Evolutionary conservation across 53 echinoderm and acorn worm species (phyloP).

Genomic region (Luidia sarsii): DNA sequence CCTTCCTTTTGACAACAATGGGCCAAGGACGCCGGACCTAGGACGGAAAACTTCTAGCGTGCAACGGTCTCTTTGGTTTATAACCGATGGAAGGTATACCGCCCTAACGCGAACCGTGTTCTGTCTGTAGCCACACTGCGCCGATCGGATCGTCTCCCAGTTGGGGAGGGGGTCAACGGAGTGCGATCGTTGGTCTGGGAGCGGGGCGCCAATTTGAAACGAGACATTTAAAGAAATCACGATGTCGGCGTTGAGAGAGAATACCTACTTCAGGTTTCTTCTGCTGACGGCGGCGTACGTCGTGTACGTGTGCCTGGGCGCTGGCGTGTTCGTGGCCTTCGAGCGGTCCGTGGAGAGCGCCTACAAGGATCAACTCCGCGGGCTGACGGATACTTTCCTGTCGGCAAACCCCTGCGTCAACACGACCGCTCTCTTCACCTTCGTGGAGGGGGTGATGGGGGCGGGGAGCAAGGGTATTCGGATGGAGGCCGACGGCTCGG

Average conservation of each 20-base stretch:
- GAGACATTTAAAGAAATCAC: too few species aligned
- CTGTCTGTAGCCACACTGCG: too few species aligned
- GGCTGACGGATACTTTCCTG: slow-evolving; percentile 17
- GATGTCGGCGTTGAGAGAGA: slow-evolving; percentile 46
- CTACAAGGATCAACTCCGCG: background rate
- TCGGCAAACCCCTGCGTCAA: slow-evolving; percentile 44
- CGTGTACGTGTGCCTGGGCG: slow-evolving; percentile 61
- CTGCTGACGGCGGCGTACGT: slow-evolving; percentile 39
- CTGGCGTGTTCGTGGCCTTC: slow-evolving; percentile 57
- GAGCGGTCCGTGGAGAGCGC: slow-evolving; percentile 38
- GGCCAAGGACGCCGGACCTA: too few species aligned
- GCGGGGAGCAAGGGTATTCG: slow-evolving; percentile 50
- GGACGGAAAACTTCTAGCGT: too few species aligned
- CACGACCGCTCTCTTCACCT: slow-evolving; percentile 5
- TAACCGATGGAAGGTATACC: too few species aligned
- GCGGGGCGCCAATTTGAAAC: too few species aligned
- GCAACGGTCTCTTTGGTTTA: too few species aligned
- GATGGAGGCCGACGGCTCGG: slow-evolving; percentile 26
- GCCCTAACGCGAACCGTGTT: too few species aligned
- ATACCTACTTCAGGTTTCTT: slow-evolving; percentile 49
- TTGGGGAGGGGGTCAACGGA: too few species aligned
- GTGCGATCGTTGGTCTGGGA: too few species aligned
- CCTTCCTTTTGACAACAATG: too few species aligned
- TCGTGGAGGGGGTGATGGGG: slow-evolving; percentile 48
- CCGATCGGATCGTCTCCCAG: too few species aligned